A percentile compares a stretch with the other conserved stretches of the same genome.
phyloP scores from a whole-genome alignment of 2,888 invertebrate species.

The Agriopis aurantiaria region DNA sequence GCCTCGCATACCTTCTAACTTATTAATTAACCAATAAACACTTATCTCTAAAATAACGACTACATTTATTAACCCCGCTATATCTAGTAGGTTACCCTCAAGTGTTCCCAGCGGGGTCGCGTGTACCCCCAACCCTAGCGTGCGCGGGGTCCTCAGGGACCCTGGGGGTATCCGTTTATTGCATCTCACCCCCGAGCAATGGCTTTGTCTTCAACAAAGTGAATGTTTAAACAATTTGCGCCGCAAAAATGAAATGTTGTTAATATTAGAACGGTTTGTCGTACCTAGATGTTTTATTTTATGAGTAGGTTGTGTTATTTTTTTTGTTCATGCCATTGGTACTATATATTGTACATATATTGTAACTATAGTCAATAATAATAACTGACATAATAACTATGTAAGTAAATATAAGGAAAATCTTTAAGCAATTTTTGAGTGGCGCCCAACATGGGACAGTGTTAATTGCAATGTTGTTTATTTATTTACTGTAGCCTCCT shows the following conservation, averaged over 20 bases:
- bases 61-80: slow-evolving; percentile 48
- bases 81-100: slow-evolving; percentile 63
- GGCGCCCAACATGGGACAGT: slow-evolving; percentile 2
- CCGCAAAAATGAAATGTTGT: slow-evolving; percentile 56
- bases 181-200: slow-evolving; percentile 52
- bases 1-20: slow-evolving; percentile 35
- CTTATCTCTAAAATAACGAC: slow-evolving; percentile 65
- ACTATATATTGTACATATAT: too few relatives aligned
- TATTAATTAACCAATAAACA: slow-evolving; percentile 53
- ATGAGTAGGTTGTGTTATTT: neutral
- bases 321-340: neutral
- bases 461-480: neutral
- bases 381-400: neutral
- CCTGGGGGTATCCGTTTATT: slow-evolving; percentile 61
- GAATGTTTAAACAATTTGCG: slow-evolving; percentile 75
- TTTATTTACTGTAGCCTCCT: too few relatives aligned
- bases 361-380: too few relatives aligned
- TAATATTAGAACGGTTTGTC: slow-evolving; percentile 23
- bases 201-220: slow-evolving; percentile 66
- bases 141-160: slow-evolving; percentile 49
- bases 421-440: neutral
- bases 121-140: slow-evolving; percentile 58
- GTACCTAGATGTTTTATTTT: neutral
- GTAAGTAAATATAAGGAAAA: neutral
- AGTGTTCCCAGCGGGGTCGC: slow-evolving; percentile 79